Evolutionary conservation across 2,888 invertebrate species (phyloP).

Genomic region (Asteroscopus sphinx): DNA sequence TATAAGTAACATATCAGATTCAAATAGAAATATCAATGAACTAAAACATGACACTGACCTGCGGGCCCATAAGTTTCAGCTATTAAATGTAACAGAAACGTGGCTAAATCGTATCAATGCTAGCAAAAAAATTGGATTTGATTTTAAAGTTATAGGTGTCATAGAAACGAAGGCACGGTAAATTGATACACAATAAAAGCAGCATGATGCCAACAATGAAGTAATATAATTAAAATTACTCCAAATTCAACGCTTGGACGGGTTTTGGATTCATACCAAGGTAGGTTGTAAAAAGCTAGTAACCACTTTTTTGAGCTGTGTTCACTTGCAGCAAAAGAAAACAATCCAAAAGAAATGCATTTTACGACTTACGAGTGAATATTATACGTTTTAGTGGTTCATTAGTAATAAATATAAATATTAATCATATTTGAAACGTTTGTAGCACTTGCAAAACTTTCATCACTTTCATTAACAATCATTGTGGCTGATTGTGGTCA

Average conservation of each 20-base stretch:
- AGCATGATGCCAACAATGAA: slow-evolving; percentile 19
- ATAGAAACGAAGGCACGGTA: slow-evolving; percentile 11
- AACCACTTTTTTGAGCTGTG: slow-evolving; percentile 20
- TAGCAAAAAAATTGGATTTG: slow-evolving; percentile 18
- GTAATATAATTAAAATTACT: slow-evolving; percentile 16
- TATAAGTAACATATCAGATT: no score
- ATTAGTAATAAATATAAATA: slow-evolving; percentile 11
- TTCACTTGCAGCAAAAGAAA: slow-evolving; percentile 3
- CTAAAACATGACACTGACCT: background rate
- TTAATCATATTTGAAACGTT: slow-evolving; percentile 15
- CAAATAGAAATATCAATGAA: no score
- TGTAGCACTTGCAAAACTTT: slow-evolving; percentile 26
- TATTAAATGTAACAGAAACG: slow-evolving; percentile 12
- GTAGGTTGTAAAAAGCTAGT: slow-evolving; percentile 15
- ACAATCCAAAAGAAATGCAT: slow-evolving; percentile 11
- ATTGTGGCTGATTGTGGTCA: slow-evolving; percentile 33
- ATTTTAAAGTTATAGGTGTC: no score
- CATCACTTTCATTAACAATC: slow-evolving; percentile 36
- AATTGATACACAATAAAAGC: slow-evolving; percentile 21
- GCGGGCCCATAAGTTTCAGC: slow-evolving; percentile 4
- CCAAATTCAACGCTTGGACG: slow-evolving; percentile 20
- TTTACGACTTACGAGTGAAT: background rate
- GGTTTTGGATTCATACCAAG: no score
- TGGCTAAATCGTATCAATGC: slow-evolving; percentile 18
- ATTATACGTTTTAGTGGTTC: slow-evolving; percentile 3